Base-by-base conservation (phyloP, 2,113 vertebrate genomes). In the Gadus macrocephalus region DNA sequence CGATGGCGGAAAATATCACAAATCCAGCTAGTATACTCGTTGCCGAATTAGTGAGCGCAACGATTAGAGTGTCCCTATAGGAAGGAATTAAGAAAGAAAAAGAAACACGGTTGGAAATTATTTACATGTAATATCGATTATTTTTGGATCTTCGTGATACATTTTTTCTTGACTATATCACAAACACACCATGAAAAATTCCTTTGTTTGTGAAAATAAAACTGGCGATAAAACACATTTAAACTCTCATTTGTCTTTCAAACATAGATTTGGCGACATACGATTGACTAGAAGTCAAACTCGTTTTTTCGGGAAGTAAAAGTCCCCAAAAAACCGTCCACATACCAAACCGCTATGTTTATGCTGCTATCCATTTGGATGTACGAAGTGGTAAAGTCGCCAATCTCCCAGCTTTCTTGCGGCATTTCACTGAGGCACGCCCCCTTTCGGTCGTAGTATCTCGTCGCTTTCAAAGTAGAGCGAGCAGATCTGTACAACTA, bases 1-100 rank as follows among this genome's bases (percentile, higher is more conserved):
- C 92, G 64, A 92, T 85, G 25, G 88, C 91, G 53, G 91, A 93
- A 84, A 93, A 92, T 72, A 93, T 90, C 63, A 92, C 92, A 70
- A 92, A 88, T 14, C 92, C 91, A 66, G 91, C 87, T 75, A 92
- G 75, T 66, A 93, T 86, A 70, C 92, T 93, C 0, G 92, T 92
- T 62, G 89, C 89, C 4, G 85, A 90, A 79, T 92, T 92, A 61
- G 83, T 78, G n/a, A 87, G 2, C 35, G 83, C 77, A 15, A 93
- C 90, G 59, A 92, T 87, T 64, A 88, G 78, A 42, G 85, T 74
- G 75, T 92, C 91, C 74, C 92, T 92, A 78, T 1, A 59, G 78
- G 69, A 74, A 19, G 68, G 72, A 25, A 19, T 25, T 25, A 35
- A 69, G 1, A 14, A 62, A 3, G 25, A 25, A 25, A 59, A 58